phyloP scores from a whole-genome alignment of 2,888 invertebrate species.

The Zygogramma bicolorata region DNA sequence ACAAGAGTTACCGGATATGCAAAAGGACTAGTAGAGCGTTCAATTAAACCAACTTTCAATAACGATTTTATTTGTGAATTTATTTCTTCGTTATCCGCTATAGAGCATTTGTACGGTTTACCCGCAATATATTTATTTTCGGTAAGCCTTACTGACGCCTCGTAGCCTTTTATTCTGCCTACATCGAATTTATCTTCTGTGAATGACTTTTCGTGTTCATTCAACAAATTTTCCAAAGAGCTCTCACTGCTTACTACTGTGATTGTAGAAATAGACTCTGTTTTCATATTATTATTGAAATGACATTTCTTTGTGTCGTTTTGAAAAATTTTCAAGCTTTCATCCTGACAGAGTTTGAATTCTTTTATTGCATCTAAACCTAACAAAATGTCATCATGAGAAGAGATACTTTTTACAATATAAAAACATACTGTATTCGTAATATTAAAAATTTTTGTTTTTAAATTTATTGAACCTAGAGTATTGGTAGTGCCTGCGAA shows the following conservation, averaged over 20 bases:
- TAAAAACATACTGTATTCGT: no score
- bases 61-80: no score
- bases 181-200: background rate
- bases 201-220: background rate
- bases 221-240: background rate
- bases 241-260: no score
- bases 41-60: slow-evolving; percentile 9
- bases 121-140: background rate
- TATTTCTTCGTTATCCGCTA: slow-evolving; percentile 24
- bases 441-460: no score
- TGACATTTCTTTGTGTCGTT: no score
- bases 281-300: background rate
- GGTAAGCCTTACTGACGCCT: background rate
- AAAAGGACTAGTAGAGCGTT: slow-evolving; percentile 26
- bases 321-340: background rate
- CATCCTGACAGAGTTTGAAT: background rate
- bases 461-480: no score
- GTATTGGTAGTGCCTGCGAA: no score
- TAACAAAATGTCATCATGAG: background rate
- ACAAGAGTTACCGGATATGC: slow-evolving; percentile 23
- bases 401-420: no score
- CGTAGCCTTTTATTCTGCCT: background rate
- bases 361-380: background rate
- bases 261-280: no score
- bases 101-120: slow-evolving; percentile 16